These are phyloP conservation scores for Chloroclystis v-ata DNA, from an alignment of 2,888 invertebrate species.

Conservation along the genomic window DNA sequence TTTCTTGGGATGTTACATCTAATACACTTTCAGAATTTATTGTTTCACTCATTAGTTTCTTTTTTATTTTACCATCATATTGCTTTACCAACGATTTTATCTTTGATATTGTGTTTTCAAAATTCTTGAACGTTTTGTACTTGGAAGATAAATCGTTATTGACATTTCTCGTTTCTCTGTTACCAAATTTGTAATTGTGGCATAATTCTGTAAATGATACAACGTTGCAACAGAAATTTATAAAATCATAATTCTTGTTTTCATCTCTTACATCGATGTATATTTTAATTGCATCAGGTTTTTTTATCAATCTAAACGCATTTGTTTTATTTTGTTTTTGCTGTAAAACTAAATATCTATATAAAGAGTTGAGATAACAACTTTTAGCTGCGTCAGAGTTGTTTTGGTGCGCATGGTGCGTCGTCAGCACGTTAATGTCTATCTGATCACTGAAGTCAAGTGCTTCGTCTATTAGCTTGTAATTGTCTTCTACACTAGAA, in stretches of 20 bases:
- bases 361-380: slow-evolving; percentile 55
- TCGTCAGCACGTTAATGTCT: slow-evolving; percentile 50
- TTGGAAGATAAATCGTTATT: background rate
- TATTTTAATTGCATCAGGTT: slow-evolving; percentile 49
- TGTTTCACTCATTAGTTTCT: slow-evolving; percentile 3
- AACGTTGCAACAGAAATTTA: slow-evolving; percentile 43
- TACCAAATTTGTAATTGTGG: slow-evolving; percentile 12
- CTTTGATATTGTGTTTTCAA: slow-evolving; percentile 41
- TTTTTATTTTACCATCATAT: slow-evolving; percentile 35
- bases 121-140: slow-evolving; percentile 18
- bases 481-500: slow-evolving; percentile 24
- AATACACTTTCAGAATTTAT: background rate
- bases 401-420: slow-evolving; percentile 1
- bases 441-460: slow-evolving; percentile 39
- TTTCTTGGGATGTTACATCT: background rate
- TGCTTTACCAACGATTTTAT: slow-evolving; percentile 43
- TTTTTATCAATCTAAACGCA: slow-evolving; percentile 47
- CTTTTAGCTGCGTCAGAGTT: slow-evolving; percentile 25
- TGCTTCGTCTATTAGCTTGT: slow-evolving; percentile 35
- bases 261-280: slow-evolving; percentile 48
- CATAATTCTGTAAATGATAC: slow-evolving; percentile 27
- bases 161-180: background rate
- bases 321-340: slow-evolving; percentile 44
- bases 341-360: slow-evolving; percentile 46
- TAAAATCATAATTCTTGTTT: slow-evolving; percentile 39